Percentiles rank a stretch among this genome's conserved stretches.
These are phyloP conservation scores for Ptychadena robeensis DNA, from an alignment of 2,797 vertebrate genomes.

Conservation along the genomic window DNA sequence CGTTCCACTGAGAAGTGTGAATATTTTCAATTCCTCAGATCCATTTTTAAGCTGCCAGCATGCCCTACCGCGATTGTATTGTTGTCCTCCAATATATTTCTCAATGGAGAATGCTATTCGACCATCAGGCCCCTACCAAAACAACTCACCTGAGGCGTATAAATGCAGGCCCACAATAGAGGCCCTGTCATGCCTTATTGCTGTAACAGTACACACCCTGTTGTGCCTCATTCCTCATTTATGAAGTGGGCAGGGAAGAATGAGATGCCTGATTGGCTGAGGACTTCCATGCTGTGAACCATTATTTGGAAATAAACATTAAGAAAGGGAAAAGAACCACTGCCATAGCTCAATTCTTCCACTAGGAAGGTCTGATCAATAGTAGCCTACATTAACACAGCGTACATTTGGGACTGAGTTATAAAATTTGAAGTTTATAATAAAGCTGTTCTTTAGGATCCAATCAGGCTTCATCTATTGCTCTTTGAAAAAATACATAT, in stretches of 20 bases:
- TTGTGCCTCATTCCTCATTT: conserved; percentile 45
- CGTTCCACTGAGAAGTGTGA: conserved; percentile 19
- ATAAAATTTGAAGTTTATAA: not conserved
- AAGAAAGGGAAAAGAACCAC: not conserved
- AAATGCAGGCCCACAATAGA: conserved; percentile 57
- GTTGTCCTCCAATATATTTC: conserved; percentile 51
- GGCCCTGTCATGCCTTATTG: conserved; percentile 52
- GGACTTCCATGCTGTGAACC: conserved; percentile 50
- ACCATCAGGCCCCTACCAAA: conserved; percentile 53
- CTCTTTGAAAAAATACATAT: too few species aligned
- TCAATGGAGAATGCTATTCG: conserved; percentile 45
- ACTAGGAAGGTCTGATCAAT: conserved; percentile 34
- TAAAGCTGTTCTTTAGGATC: not conserved
- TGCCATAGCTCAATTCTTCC: conserved; percentile 1
- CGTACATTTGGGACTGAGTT: not conserved
- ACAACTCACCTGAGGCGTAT: conserved; percentile 58
- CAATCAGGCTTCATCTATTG: not conserved
- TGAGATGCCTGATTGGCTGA: conserved; percentile 55
- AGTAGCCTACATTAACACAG: conserved; percentile 19
- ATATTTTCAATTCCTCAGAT: conserved; percentile 52
- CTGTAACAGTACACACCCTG: conserved; percentile 55
- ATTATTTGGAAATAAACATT: conserved; percentile 55
- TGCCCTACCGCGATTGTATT: conserved; percentile 45
- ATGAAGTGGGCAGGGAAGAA: conserved; percentile 57
- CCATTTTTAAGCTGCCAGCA: conserved; percentile 49